phyloP scores from a whole-genome alignment of 2,888 invertebrate species.

The Salpingus planirostris region DNA sequence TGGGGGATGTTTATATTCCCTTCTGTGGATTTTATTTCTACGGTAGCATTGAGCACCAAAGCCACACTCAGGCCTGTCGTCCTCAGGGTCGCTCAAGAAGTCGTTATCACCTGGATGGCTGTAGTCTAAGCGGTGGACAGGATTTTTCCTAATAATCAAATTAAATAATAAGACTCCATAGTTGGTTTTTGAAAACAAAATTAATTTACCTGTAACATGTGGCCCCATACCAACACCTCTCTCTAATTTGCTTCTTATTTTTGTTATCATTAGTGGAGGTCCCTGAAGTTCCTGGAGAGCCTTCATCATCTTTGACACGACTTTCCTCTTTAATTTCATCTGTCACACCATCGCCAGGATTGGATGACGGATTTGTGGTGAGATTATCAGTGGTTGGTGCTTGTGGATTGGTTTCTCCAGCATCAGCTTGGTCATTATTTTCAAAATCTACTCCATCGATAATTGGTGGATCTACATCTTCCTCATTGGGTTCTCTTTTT shows the following conservation, averaged over 20 bases:
- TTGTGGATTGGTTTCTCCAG: neutral
- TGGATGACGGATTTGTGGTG: no score
- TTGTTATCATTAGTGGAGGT: neutral
- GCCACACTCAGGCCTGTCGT: neutral
- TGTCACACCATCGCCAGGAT: no score
- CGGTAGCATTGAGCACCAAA: neutral
- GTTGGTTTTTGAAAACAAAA: neutral
- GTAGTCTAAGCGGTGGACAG: neutral
- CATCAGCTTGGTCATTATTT: neutral
- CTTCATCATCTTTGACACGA: neutral
- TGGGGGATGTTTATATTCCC: neutral
- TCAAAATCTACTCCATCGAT: neutral
- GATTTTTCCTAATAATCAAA: neutral
- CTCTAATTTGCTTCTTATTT: neutral
- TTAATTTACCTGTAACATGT: neutral
- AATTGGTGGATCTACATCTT: neutral
- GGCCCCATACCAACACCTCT: neutral
- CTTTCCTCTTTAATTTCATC: neutral
- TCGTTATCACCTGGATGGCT: neutral
- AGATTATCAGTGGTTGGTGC: neutral
- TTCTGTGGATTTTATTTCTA: neutral
- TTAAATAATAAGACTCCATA: no score
- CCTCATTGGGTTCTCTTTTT: neutral
- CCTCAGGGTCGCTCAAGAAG: neutral
- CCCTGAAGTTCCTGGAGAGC: no score